Evolutionary conservation across 2,113 vertebrate genomes (phyloP), one percentile per base, ranked within the genome.

Genomic region (Pelodiscus sinensis): DNA sequence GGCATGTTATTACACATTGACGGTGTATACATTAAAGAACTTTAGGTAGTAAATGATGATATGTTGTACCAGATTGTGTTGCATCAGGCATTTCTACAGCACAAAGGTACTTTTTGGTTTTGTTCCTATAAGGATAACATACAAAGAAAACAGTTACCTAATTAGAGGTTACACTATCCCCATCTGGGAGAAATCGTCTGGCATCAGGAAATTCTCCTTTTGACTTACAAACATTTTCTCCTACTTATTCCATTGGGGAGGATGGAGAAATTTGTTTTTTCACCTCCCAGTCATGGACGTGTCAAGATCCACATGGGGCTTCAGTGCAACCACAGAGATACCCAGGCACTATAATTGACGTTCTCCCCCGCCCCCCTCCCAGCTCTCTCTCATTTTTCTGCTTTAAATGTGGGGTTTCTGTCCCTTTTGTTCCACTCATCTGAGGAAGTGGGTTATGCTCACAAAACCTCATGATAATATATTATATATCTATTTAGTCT

Each of bases 101-200:
- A 57, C 27, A 92, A 93, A 82, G 1, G 5, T 8, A 83, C n/a
- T 73, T 82, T 92, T 68, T 84, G 29, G 3, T 9, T 89, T 96
- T 82, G 75, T 91, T 90, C 58, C 56, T 80, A 82, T 5, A 95
- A 93, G 94, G 16, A 35, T 7, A 92, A 68, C 3, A 90, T 95
- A 86, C 22, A 21, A 91, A 75, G 44, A 22, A 90, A 93, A n/a
- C 44, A 68, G 85, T 85, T 91, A 86, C 52, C n/a, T 83, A 89
- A 86, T 4, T 6, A 82, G 16, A n/a, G 84, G 55, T 84, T 85
- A 52, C 75, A 87, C 54, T 86, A 87, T 87, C 81, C 57, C 89
- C 5, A 38, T 5, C 31, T 38, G 18, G 8, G 9, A 87, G 90
- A 82, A 95, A 19, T 1, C 86, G 24, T 9, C 44, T 44, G 9